Evolutionary conservation across 2,113 vertebrate species (phyloP).

Genomic region (Chaetorhynchus papuensis): DNA sequence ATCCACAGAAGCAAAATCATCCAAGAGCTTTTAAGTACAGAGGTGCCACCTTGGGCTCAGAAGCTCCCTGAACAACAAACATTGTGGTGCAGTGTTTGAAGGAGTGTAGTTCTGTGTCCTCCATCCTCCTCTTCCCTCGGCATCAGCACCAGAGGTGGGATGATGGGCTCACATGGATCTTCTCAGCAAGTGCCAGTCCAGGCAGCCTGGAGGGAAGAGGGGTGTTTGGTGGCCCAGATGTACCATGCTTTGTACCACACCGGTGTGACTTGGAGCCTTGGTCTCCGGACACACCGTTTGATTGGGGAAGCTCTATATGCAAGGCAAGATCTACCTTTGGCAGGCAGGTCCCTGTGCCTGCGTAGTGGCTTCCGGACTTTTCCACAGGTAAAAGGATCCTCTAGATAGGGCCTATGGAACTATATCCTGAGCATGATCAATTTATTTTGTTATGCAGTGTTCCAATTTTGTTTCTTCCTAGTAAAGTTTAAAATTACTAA

Average conservation of each 20-base stretch:
- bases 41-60: neutral
- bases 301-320: neutral
- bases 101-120: neutral
- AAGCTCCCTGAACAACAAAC: neutral
- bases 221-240: neutral
- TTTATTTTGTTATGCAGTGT: neutral
- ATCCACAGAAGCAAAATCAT: neutral
- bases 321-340: neutral
- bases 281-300: accelerated
- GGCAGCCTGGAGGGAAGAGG: neutral
- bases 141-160: neutral
- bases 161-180: neutral
- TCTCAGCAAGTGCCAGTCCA: neutral
- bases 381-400: neutral
- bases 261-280: neutral
- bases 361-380: neutral
- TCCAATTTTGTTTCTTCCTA: neutral
- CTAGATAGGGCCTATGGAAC: neutral
- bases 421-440: neutral
- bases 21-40: neutral
- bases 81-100: neutral
- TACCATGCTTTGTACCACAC: neutral
- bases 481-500: neutral
- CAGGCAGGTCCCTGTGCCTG: neutral
- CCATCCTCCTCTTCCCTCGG: neutral